Percentiles rank a stretch among this genome's conserved stretches.
phyloP scores from a whole-genome alignment of 2,113 vertebrate species.

The Carassius gibelio region DNA sequence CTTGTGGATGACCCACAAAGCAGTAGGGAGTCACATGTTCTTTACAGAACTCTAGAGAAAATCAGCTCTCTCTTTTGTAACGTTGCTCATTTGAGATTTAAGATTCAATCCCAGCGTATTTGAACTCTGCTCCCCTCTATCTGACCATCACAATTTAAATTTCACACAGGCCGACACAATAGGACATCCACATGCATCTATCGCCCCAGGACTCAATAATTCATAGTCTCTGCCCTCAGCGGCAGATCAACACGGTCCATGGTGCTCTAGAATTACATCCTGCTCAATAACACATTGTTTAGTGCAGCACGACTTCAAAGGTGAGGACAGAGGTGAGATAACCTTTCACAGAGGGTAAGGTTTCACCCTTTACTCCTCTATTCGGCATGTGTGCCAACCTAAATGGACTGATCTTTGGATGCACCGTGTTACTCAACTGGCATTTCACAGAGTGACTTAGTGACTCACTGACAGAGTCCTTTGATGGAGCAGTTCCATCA shows the following conservation, averaged over 20 bases:
- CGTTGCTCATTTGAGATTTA: background rate
- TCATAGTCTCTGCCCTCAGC: conserved; percentile 24
- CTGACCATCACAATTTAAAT: conserved; percentile 31
- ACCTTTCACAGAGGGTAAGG: conserved; percentile 36
- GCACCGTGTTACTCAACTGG: background rate
- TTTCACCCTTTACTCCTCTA: conserved; percentile 19
- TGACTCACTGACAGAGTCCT: background rate
- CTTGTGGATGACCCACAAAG: background rate
- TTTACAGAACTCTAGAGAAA: background rate
- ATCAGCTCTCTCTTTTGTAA: background rate
- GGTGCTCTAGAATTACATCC: conserved; percentile 23
- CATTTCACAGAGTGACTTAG: conserved; percentile 14
- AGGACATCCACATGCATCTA: background rate
- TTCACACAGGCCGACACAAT: conserved; percentile 21
- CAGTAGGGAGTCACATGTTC: background rate
- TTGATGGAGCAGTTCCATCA: conserved; percentile 28
- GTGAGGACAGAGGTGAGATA: conserved; percentile 42
- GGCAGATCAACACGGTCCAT: background rate
- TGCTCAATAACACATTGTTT: conserved; percentile 38
- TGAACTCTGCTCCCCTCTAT: background rate
- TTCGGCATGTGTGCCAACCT: background rate
- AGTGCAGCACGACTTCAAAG: conserved; percentile 34
- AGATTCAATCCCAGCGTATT: conserved; percentile 22
- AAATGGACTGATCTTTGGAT: background rate
- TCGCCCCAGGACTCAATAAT: conserved; percentile 42